Percentiles rank a stretch among this genome's conserved stretches.
Evolutionary conservation across 2,797 vertebrate genomes (phyloP).

Genomic region (Cynopterus sphinx): DNA sequence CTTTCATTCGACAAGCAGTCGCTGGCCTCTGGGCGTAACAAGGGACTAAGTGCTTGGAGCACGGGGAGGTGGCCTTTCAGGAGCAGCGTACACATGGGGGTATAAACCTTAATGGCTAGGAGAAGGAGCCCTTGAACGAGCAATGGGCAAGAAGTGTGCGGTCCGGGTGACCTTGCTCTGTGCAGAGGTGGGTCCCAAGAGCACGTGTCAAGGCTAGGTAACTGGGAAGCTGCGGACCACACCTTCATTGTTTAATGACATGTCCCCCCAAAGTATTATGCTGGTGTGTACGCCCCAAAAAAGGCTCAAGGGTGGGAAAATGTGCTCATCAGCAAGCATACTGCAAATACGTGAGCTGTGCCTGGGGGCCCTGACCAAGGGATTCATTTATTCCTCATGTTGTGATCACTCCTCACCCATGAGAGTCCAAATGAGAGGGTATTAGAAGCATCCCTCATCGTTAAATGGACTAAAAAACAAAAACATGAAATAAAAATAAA

Average conservation of each 20-base stretch:
- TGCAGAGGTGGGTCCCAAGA: not conserved
- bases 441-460: not conserved
- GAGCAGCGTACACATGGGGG: fast-evolving
- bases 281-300: not conserved
- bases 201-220: fast-evolving
- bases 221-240: not conserved
- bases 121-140: not conserved
- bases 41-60: not conserved
- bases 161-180: not conserved
- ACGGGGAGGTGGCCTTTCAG: not conserved
- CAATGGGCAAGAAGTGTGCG: fast-evolving
- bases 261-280: not conserved
- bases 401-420: too few species aligned
- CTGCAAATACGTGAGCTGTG: not conserved
- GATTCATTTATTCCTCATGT: not conserved
- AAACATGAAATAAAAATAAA: not conserved
- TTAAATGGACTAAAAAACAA: not conserved
- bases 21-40: not conserved
- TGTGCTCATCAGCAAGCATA: not conserved
- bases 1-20: not conserved
- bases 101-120: not conserved
- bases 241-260: not conserved
- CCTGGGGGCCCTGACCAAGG: not conserved
- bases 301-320: fast-evolving
- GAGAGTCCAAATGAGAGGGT: not conserved